Percentiles rank a stretch among this genome's conserved stretches.
Conservation (phyloP, 2,888 invertebrate genomes). For the Pristionchus mayeri region DNA sequence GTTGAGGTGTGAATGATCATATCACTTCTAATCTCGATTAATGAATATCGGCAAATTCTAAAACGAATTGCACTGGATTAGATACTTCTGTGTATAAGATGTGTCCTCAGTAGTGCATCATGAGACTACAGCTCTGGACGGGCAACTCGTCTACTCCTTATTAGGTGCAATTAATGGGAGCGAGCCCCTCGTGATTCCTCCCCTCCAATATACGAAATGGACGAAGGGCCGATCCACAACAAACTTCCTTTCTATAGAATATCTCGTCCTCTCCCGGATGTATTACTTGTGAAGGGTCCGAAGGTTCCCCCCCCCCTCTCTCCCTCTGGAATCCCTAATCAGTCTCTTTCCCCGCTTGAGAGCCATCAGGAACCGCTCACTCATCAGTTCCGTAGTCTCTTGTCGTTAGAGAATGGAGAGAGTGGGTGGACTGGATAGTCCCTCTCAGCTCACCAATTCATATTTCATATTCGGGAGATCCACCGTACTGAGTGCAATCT, state of each 20-base stretch:
- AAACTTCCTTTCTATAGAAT: slow-evolving; percentile 30
- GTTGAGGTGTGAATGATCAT: neutral
- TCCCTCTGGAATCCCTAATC: too few species aligned
- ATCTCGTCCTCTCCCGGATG: slow-evolving; percentile 5
- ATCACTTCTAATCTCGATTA: neutral
- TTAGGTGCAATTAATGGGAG: slow-evolving; percentile 23
- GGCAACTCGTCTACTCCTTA: neutral
- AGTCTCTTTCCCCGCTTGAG: too few species aligned
- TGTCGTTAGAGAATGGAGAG: too few species aligned
- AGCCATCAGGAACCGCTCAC: too few species aligned
- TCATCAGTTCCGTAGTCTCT: too few species aligned
- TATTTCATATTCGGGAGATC: neutral
- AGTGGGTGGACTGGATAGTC: too few species aligned
- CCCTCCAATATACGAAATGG: slow-evolving; percentile 24
- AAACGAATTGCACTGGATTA: neutral
- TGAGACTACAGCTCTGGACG: neutral
- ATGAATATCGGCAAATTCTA: too few species aligned
- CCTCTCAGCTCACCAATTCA: too few species aligned
- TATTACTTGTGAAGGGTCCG: neutral
- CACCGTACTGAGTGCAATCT: neutral
- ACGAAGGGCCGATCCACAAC: neutral
- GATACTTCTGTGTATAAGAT: neutral
- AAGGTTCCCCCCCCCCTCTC: neutral
- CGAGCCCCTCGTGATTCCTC: slow-evolving; percentile 15
- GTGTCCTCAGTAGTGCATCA: neutral